phyloP scores from a whole-genome alignment of 2,888 invertebrate species.

The Syrphus vitripennis region DNA sequence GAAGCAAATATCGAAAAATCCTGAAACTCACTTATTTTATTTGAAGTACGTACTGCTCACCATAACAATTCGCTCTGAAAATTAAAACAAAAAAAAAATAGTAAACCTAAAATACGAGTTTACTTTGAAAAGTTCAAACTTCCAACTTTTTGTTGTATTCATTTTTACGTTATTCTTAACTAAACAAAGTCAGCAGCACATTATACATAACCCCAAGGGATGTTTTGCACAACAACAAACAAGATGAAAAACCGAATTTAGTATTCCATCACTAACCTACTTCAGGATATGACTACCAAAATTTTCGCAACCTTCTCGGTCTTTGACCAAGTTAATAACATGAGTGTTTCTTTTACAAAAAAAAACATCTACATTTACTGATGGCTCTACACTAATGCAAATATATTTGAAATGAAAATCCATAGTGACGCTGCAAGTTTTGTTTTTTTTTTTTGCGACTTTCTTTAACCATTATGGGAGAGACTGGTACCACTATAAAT shows the following conservation, averaged over 20 bases:
- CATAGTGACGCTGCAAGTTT: constrained; percentile 3
- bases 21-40: neutral
- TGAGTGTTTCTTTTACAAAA: neutral
- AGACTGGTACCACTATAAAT: neutral
- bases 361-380: neutral
- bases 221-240: neutral
- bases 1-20: neutral
- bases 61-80: neutral
- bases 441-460: neutral
- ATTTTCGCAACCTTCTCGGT: neutral
- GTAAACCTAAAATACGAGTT: neutral
- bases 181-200: constrained; percentile 10
- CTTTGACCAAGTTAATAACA: constrained; percentile 21
- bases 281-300: neutral
- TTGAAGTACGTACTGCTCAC: constrained; percentile 2
- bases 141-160: neutral
- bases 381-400: neutral
- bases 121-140: neutral
- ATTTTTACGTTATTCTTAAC: neutral
- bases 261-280: constrained; percentile 12
- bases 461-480: neutral
- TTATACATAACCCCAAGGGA: neutral
- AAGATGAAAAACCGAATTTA: neutral
- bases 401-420: neutral
- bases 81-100: neutral